A percentile compares a stretch with the other conserved stretches of the same genome.
phyloP scores from a whole-genome alignment of 2,888 invertebrate species.

The Leptopilina myrica region DNA sequence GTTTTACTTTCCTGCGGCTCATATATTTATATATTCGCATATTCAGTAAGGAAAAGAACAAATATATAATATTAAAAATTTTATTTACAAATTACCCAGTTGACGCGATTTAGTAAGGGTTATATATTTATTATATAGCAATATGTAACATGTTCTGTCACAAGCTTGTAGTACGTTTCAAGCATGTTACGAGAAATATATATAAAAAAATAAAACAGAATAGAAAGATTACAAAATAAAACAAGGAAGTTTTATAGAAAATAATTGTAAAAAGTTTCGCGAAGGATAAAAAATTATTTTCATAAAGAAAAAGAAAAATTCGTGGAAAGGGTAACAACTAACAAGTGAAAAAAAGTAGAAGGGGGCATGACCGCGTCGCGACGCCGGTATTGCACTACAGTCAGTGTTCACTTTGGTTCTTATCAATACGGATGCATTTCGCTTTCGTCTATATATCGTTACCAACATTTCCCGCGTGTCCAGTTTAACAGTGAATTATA shows the following conservation, averaged over 20 bases:
- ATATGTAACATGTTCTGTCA: too few species aligned
- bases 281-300: neutral
- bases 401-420: slow-evolving; percentile 50
- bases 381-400: slow-evolving; percentile 44
- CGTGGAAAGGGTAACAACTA: slow-evolving; percentile 38
- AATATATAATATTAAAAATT: too few species aligned
- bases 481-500: slow-evolving; percentile 3
- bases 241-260: neutral
- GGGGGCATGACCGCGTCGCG: slow-evolving; percentile 49
- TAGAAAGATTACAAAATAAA: neutral
- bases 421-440: slow-evolving; percentile 47
- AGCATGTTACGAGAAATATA: neutral
- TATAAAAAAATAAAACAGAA: neutral
- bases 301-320: slow-evolving; percentile 28
- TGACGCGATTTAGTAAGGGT: too few species aligned
- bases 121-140: too few species aligned
- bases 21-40: too few species aligned
- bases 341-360: slow-evolving; percentile 44
- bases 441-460: slow-evolving; percentile 10
- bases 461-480: slow-evolving; percentile 5
- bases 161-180: too few species aligned
- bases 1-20: too few species aligned
- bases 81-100: too few species aligned
- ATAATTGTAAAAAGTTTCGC: slow-evolving; percentile 10
- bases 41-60: too few species aligned